A percentile compares a stretch with the other conserved stretches of the same genome.
These are phyloP conservation scores for Archips xylosteana DNA, from an alignment of 2,888 invertebrate species.

Conservation along the genomic window DNA sequence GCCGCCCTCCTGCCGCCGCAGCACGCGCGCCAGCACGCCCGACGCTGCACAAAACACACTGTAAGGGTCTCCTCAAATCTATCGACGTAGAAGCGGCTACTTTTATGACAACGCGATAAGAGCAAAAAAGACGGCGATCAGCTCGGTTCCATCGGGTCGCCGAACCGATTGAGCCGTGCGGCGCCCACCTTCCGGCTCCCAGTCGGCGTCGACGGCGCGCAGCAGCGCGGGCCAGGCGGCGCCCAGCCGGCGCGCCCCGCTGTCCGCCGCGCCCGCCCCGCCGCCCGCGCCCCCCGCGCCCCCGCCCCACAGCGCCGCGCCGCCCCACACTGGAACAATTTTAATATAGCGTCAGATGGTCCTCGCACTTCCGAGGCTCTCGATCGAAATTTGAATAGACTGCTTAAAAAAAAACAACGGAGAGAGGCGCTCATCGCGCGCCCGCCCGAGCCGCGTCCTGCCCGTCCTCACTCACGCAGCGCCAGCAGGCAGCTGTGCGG, in stretches of 20 bases:
- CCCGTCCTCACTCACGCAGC: constrained; percentile 10
- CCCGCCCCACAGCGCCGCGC: constrained; percentile 55
- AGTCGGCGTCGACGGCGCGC: constrained; percentile 48
- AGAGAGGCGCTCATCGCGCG: no score
- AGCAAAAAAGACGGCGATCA: no score
- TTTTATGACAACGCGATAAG: no score
- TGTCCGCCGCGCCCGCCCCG: constrained; percentile 42
- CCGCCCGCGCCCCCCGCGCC: constrained; percentile 43
- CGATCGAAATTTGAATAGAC: no score
- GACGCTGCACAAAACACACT: constrained; percentile 40
- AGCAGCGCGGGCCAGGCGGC: constrained; percentile 53
- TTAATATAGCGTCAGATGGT: not conserved
- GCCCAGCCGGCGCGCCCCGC: constrained; percentile 46
- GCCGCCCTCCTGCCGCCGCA: constrained; percentile 39
- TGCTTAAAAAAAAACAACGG: no score
- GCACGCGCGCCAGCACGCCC: constrained; percentile 42
- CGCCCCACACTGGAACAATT: constrained; percentile 24
- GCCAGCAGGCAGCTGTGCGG: constrained; percentile 33
- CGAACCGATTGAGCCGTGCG: not conserved
- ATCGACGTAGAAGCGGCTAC: no score
- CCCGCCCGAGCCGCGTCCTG: no score
- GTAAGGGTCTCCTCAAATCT: no score
- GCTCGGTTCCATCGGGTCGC: no score
- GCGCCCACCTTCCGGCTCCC: constrained; percentile 37
- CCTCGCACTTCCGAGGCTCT: not conserved